These are phyloP conservation scores for Arvicanthis niloticus DNA, from an alignment of 2,113 vertebrate genomes.

Conservation along the genomic window DNA sequence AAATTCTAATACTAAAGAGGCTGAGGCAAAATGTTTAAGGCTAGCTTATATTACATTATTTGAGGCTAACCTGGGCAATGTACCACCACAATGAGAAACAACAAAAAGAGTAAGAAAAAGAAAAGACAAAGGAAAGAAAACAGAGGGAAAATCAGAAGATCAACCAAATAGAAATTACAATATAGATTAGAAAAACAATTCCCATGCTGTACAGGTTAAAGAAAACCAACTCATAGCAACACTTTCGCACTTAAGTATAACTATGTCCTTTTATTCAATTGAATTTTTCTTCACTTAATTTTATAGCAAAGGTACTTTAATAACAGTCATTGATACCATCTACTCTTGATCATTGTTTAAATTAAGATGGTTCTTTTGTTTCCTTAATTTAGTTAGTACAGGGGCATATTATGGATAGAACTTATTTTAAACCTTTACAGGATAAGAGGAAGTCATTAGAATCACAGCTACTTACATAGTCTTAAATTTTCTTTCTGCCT, in stretches of 20 bases:
- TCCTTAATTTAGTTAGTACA: not conserved
- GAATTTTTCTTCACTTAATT: constrained; percentile 12
- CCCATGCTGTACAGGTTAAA: not conserved
- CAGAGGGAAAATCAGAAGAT: not conserved
- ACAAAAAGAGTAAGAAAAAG: not conserved
- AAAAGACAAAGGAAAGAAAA: not conserved
- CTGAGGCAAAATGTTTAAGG: not conserved
- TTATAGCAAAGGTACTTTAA: not conserved
- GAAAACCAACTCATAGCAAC: not conserved
- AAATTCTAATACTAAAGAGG: not conserved
- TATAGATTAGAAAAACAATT: not conserved
- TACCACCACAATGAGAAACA: not conserved
- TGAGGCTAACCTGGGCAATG: not conserved
- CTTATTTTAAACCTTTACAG: not conserved
- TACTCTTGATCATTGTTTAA: not conserved
- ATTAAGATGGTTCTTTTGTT: not conserved
- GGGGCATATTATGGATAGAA: not conserved
- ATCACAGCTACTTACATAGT: not conserved
- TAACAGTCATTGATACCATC: not conserved
- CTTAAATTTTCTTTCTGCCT: not conserved
- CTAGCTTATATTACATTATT: not conserved
- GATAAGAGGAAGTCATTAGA: not conserved
- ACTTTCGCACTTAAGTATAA: not conserved
- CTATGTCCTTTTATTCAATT: not conserved
- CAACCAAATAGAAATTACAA: not conserved